Conservation (phyloP, 1,140 invertebrate genomes). For the Paralvinella palmiformis region DNA sequence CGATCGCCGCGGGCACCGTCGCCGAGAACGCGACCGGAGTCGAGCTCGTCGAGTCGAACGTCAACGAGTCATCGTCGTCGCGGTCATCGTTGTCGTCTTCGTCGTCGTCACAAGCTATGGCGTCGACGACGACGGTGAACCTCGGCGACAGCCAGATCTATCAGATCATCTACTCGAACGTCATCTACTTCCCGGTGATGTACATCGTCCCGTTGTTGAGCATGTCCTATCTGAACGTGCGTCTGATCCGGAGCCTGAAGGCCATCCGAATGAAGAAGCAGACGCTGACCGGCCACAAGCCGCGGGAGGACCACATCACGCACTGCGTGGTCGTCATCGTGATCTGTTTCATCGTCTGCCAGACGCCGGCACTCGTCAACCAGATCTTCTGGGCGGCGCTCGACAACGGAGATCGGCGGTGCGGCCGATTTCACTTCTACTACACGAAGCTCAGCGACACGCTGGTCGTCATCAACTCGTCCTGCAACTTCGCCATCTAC, state of each 20-base stretch:
- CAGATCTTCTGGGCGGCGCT: conserved; percentile 20
- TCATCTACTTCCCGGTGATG: conserved; percentile 20
- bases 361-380: conserved; percentile 21
- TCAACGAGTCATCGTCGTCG: background rate
- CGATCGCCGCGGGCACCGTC: background rate
- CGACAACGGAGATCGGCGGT: background rate
- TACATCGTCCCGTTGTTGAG: conserved; percentile 16
- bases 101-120: background rate
- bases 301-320: conserved; percentile 15
- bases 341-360: conserved; percentile 18
- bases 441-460: conserved; percentile 21
- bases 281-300: background rate
- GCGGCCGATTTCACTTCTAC: conserved; percentile 20
- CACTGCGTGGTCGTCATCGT: conserved; percentile 18
- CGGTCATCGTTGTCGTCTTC: background rate
- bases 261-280: conserved; percentile 1
- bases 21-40: background rate
- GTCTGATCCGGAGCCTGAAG: conserved; percentile 12
- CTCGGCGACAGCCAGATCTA: conserved; percentile 16
- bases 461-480: conserved; percentile 20
- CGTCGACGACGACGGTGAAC: background rate
- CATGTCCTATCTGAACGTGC: conserved; percentile 16
- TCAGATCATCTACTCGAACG: conserved; percentile 19
- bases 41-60: background rate
- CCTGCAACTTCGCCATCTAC: conserved; percentile 21